Base-by-base conservation (phyloP, 35 echinoderm and acorn worm genomes). In the Ophiothrix spiculata region DNA sequence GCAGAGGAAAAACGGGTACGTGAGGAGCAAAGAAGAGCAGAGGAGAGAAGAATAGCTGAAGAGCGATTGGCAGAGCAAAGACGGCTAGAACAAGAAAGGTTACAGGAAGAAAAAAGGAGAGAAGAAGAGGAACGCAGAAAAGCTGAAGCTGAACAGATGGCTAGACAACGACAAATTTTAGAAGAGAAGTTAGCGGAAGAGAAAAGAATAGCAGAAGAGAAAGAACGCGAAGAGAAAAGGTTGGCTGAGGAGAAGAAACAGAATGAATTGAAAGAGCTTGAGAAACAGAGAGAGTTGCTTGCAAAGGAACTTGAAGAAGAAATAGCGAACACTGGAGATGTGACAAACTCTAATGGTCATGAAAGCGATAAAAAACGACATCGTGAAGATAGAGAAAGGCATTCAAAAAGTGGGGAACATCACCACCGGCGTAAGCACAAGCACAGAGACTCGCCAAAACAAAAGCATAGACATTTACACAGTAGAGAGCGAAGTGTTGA, bases 401-500 rank as follows among this genome's bases (percentile, higher is more conserved):
- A 84, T 63, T 32, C 40, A 13, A 84, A 25, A 56, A 10, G 29
- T 25, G 33, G 64, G 21, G 39, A 81, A 33, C 76, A 33, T 80
- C 78, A 19, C 78, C 31, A 11, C 31, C 42, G 32, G 33, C 80
- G 54, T 81, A 17, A 41, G 54, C 40, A 81, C n/a, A 81, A 81
- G 36, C 40, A 81, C n/a, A 34, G 80, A 4, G 76, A 78, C 25
- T 78, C 76, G 6, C 34, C 76, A 35, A 33, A 16, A 13, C 76
- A 78, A 34, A 21, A 28, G 1, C 76, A 78, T 78, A 36, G 25
- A 78, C 76, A 78, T 78, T 75, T 28, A 75, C 4, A 35, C 33
- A 78, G 33, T 69, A 69, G 69, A 33, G 84, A 77, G 77, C 33
- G 37, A 11, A 77, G 84, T 86, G 84, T 69, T 45, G 84, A 86